Conservation (phyloP, 2,888 invertebrate species). For the Dasysyrphus albostriatus region DNA sequence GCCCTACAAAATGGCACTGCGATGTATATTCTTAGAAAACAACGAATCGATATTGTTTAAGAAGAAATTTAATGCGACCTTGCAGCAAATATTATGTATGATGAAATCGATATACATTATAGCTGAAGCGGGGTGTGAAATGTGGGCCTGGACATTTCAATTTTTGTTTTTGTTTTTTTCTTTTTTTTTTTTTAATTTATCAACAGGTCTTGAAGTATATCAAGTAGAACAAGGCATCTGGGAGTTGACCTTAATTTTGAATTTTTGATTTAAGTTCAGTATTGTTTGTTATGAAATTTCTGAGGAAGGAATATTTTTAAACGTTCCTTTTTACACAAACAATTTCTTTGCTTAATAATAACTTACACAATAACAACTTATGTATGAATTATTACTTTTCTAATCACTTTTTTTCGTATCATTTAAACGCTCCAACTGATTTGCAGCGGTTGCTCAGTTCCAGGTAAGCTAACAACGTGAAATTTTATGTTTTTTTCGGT, state of each 20-base stretch:
- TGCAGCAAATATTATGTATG: constrained; percentile 61
- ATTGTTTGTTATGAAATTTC: background rate
- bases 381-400: no score
- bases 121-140: constrained; percentile 28
- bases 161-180: no score
- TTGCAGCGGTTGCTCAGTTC: no score
- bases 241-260: constrained; percentile 61
- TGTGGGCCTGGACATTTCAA: constrained; percentile 55
- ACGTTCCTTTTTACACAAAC: no score
- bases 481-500: no score
- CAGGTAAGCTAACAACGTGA: no score
- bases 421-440: no score
- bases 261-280: constrained; percentile 1
- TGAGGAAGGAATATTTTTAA: background rate
- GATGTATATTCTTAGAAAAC: constrained; percentile 60
- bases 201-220: constrained; percentile 62
- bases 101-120: constrained; percentile 66
- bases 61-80: constrained; percentile 76
- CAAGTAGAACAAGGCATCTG: constrained; percentile 36
- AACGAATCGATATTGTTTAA: constrained; percentile 76
- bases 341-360: no score
- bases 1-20: constrained; percentile 42
- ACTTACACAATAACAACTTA: no score
- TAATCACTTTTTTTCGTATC: no score
- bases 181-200: constrained; percentile 42